Conservation (phyloP, 2,888 invertebrate species). For the Cecidostiba fungosa region DNA sequence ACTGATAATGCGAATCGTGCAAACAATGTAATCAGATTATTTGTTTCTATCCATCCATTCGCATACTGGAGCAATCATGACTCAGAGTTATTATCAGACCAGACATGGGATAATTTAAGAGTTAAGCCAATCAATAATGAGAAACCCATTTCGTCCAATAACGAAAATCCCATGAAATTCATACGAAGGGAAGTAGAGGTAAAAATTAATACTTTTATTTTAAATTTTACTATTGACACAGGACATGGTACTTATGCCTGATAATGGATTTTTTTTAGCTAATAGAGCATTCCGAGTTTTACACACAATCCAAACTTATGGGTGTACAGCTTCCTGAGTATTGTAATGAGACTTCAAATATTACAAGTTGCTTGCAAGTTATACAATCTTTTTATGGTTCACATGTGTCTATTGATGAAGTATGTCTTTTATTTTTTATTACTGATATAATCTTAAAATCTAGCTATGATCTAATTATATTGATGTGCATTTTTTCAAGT, state of each 20-base stretch:
- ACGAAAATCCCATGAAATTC: neutral
- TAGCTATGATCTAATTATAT: neutral
- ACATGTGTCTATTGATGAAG: neutral
- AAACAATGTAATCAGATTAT: neutral
- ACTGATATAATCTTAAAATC: neutral
- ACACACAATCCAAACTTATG: neutral
- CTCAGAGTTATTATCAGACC: no score
- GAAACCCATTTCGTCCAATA: neutral
- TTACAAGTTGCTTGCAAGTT: neutral
- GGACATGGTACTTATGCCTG: neutral
- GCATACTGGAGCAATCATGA: neutral
- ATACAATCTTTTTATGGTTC: neutral
- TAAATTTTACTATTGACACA: neutral
- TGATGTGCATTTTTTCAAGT: conserved; percentile 22
- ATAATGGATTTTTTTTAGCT: neutral
- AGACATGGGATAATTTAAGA: no score
- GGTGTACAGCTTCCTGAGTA: neutral
- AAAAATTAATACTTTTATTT: neutral
- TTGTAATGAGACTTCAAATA: no score
- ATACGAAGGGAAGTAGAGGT: neutral
- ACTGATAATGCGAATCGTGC: neutral
- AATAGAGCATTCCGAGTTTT: neutral
- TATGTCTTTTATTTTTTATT: neutral
- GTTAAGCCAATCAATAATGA: neutral
- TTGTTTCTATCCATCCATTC: neutral